Conservation (phyloP, 2,113 vertebrate genomes). For the pig (Sus scrofa) region DNA sequence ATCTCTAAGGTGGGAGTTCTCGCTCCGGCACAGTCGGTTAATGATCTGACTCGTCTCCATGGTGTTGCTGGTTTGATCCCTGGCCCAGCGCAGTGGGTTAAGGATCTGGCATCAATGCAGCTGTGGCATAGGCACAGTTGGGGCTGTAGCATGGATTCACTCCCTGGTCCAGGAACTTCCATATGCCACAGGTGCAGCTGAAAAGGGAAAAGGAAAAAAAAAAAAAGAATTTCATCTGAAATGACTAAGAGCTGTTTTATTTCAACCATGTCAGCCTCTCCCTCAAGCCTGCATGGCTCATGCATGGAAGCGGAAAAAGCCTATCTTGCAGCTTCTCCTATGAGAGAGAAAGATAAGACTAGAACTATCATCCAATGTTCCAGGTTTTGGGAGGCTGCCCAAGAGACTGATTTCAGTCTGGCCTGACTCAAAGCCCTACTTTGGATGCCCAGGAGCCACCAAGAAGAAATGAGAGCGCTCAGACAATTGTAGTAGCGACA, state of each 20-base stretch:
- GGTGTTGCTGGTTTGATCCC: no score
- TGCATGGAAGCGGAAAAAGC: constrained; percentile 8
- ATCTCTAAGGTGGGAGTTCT: background rate
- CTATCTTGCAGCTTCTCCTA: background rate
- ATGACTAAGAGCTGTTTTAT: background rate
- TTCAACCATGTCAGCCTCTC: background rate
- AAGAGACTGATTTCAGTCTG: background rate
- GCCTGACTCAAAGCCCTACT: background rate
- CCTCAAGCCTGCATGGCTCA: background rate
- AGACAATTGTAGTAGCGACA: background rate
- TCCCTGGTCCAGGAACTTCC: no score
- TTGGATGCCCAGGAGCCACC: background rate
- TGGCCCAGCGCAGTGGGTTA: no score
- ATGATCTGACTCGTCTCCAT: no score
- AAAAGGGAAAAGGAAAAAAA: no score
- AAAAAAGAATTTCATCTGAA: background rate
- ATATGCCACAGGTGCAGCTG: no score
- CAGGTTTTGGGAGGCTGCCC: background rate
- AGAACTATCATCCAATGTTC: background rate
- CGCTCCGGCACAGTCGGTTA: no score
- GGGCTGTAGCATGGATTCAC: no score
- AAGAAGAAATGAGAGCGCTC: background rate
- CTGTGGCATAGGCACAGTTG: no score
- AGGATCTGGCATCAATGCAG: no score
- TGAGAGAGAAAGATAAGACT: background rate